Percentiles rank a stretch among this genome's conserved stretches.
Conservation (phyloP, 1,140 invertebrate species). For the Philotrypesis tridentata region DNA sequence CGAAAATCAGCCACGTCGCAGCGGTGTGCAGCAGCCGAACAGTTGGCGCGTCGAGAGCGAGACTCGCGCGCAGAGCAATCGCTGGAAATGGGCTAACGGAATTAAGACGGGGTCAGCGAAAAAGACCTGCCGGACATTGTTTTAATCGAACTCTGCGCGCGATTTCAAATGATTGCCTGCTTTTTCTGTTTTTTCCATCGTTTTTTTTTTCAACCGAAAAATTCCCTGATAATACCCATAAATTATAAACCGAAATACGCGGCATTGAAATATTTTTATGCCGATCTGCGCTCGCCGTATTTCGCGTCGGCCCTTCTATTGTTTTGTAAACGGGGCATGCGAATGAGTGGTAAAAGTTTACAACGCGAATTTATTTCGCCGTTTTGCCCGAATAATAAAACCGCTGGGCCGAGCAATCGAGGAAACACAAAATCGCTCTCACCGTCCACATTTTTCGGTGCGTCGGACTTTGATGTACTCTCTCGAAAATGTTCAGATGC, state of each 20-base stretch:
- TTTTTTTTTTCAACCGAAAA: too few relatives aligned
- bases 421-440: neutral
- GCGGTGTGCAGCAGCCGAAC: neutral
- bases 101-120: neutral
- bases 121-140: neutral
- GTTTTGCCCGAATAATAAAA: too few relatives aligned
- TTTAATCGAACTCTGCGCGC: neutral
- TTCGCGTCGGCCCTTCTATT: too few relatives aligned
- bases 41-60: neutral
- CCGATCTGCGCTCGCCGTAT: neutral
- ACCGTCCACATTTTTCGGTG: too few relatives aligned
- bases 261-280: neutral
- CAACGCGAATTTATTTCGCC: neutral
- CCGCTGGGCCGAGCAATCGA: neutral
- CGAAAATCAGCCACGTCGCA: slow-evolving; percentile 12
- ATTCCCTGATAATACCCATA: too few relatives aligned
- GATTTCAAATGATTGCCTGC: too few relatives aligned
- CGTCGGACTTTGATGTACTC: too few relatives aligned
- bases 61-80: too few relatives aligned
- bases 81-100: neutral
- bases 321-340: neutral
- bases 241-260: neutral
- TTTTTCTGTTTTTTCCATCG: too few relatives aligned
- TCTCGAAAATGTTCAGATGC: neutral
- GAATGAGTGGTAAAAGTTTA: neutral